A percentile compares a stretch with the other conserved stretches of the same genome.
phyloP scores from a whole-genome alignment of 2,113 vertebrate genomes.

The Fregetta grallaria region DNA sequence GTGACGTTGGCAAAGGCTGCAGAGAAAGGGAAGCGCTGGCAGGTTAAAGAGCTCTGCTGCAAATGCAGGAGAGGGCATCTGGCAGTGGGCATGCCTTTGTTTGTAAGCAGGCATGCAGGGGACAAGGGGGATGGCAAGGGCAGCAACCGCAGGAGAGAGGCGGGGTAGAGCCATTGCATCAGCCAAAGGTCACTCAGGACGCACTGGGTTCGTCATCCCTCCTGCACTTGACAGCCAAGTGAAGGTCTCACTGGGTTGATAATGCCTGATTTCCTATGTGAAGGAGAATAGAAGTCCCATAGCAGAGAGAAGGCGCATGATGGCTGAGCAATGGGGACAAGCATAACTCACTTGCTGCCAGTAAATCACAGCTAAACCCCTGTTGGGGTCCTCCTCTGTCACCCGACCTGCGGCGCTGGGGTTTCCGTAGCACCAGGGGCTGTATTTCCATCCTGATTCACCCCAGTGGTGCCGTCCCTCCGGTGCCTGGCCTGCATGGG shows the following conservation, averaged over 20 bases:
- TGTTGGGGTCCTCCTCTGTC: not conserved
- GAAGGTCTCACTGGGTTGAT: too few relatives aligned
- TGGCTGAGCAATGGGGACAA: not conserved
- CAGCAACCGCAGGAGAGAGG: not conserved
- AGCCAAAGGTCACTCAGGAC: not conserved
- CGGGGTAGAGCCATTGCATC: fast-evolving
- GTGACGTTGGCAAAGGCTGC: not conserved
- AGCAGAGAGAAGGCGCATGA: not conserved
- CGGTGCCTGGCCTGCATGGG: fast-evolving
- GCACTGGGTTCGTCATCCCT: not conserved
- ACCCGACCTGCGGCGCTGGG: fast-evolving
- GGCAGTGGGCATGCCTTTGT: not conserved
- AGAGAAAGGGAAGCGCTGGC: not conserved
- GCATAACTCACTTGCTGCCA: not conserved
- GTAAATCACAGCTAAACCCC: not conserved
- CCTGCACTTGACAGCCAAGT: not conserved
- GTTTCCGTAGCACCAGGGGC: not conserved
- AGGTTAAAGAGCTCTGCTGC: not conserved
- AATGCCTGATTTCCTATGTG: fast-evolving
- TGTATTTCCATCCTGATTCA: not conserved
- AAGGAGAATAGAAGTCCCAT: not conserved
- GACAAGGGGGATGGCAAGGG: fast-evolving
- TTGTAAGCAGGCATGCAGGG: not conserved
- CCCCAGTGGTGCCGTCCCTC: fast-evolving
- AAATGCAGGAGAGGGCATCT: not conserved